These are phyloP conservation scores for Oncopeltus fasciatus DNA, from an alignment of 1,140 invertebrate species.

Conservation along the genomic window DNA sequence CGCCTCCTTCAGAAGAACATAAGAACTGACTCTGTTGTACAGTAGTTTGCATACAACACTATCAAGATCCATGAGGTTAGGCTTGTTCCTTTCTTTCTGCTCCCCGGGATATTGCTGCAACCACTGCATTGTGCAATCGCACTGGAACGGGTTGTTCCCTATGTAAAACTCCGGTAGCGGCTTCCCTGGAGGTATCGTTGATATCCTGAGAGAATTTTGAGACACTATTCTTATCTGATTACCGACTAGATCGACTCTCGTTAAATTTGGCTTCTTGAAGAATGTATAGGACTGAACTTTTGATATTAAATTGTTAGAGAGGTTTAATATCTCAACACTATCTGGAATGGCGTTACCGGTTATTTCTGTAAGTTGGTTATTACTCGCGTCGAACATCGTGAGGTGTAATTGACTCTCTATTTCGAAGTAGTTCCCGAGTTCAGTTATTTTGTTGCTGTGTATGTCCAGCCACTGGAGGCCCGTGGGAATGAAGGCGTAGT, in stretches of 20 bases:
- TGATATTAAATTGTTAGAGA: slow-evolving; percentile 73
- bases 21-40: slow-evolving; percentile 64
- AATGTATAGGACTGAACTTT: slow-evolving; percentile 86
- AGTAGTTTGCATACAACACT: slow-evolving; percentile 75
- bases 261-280: slow-evolving; percentile 80
- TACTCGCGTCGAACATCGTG: slow-evolving; percentile 71
- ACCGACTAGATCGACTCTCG: slow-evolving; percentile 67
- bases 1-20: slow-evolving; percentile 67
- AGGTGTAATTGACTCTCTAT: slow-evolving; percentile 68
- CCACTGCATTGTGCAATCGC: slow-evolving; percentile 76
- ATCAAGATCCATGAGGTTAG: slow-evolving; percentile 72
- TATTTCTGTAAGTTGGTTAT: slow-evolving; percentile 71
- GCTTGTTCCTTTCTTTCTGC: slow-evolving; percentile 58
- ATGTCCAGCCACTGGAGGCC: slow-evolving; percentile 81
- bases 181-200: slow-evolving; percentile 56
- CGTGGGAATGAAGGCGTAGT: slow-evolving; percentile 79
- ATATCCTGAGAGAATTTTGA: slow-evolving; percentile 71
- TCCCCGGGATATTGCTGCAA: slow-evolving; percentile 67
- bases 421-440: slow-evolving; percentile 80
- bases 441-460: slow-evolving; percentile 70
- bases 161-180: slow-evolving; percentile 81
- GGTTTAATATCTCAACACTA: slow-evolving; percentile 66
- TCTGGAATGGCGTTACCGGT: slow-evolving; percentile 65
- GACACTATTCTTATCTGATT: slow-evolving; percentile 73
- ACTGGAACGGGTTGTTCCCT: slow-evolving; percentile 77